Base-by-base conservation (phyloP, 2,797 vertebrate genomes). In the Helostoma temminkii region DNA sequence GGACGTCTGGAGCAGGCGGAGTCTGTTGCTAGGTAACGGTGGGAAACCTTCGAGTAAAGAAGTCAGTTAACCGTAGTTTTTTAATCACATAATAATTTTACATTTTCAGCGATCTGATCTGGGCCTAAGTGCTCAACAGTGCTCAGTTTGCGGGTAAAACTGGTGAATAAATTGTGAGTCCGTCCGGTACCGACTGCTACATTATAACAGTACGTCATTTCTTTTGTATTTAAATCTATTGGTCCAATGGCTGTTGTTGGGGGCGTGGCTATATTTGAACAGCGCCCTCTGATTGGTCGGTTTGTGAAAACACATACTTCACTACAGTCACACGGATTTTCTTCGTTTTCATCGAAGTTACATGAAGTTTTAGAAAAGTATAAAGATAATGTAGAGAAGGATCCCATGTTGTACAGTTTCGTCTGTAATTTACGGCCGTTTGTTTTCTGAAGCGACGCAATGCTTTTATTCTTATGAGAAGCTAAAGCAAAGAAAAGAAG, bases 241-340 rank as follows among this genome's bases (percentile, higher is more conserved):
- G 66, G 89, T 55, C 85, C 74, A 75, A 80, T 81, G 62, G 7
- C 56, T 22, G 76, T 63, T 65, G 2, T 47, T 3, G 0, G 21
- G 86, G 93, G 94, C 76, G 93, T 56, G 89, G 78, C 43, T 68
- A 86, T 24, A 71, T 95, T 95, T 94, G 92, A 95, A 94, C 92
- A 21, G 6, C 30, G 63, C 4, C 11, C 6, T 63, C 60, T 68
- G 83, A 92, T 93, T 94, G 92, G 93, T 48, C 79, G 21, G n/a
- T 58, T 21, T 6, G 21, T 22, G 32, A 74, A 87, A 89, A 85
- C 78, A 73, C 60, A 57, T 19, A 62, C 34, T 5, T 34, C 21
- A 16, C 16, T 45, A 9, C 16, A 56, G 34, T 0, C 7, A 1
- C 6, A 42, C n/a, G 2, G 22, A 6, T 68, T 50, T 73, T 70